phyloP scores from a whole-genome alignment of 2,888 invertebrate genomes.

The Mesorhabditis sp. region DNA sequence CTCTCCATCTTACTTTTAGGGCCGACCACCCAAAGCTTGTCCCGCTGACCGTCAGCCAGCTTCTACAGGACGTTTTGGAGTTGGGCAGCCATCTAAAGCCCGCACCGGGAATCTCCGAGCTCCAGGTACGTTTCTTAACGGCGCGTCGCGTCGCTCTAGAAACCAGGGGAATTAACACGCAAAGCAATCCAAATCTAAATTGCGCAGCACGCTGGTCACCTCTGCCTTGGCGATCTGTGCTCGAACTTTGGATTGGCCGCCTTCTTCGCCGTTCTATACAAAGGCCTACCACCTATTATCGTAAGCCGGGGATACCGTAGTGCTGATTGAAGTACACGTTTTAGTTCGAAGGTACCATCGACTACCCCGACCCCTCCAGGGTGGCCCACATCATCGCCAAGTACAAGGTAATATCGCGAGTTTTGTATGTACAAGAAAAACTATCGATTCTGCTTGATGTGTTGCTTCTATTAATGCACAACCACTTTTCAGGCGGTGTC shows the following conservation, averaged over 20 bases:
- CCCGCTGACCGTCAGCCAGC: not conserved
- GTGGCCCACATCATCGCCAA: conserved; percentile 31
- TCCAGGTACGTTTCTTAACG: not conserved
- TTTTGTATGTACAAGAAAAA: no score
- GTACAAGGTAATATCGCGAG: conserved; percentile 20
- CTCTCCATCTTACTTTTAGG: not conserved
- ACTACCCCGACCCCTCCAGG: conserved; percentile 37
- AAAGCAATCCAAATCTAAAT: no score
- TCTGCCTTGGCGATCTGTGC: not conserved
- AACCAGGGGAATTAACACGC: no score
- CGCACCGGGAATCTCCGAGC: not conserved
- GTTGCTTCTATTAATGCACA: no score
- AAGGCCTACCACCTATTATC: conserved; percentile 7
- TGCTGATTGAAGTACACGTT: conserved; percentile 12
- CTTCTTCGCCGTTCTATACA: not conserved
- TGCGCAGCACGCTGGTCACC: not conserved
- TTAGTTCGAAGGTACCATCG: conserved; percentile 36
- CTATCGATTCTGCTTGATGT: no score
- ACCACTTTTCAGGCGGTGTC: not conserved
- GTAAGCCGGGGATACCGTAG: not conserved
- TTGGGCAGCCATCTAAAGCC: not conserved
- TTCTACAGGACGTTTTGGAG: not conserved
- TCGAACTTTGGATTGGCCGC: not conserved
- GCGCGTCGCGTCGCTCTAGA: no score
- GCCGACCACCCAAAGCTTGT: not conserved